Conservation (phyloP, 1,140 invertebrate genomes). For the Hyphantria cunea region DNA sequence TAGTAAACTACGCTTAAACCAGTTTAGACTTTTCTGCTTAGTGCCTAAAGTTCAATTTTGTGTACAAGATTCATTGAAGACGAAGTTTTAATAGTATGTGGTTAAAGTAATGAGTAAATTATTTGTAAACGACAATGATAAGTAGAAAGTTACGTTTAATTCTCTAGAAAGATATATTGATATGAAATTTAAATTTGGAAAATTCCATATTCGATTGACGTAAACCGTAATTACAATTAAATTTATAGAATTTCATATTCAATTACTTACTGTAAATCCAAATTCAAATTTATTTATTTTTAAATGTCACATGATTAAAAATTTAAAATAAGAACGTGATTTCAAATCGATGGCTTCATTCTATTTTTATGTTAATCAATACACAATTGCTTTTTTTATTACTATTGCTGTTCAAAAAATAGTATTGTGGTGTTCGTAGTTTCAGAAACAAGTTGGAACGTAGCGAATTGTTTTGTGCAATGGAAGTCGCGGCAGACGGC, state of each 20-base stretch:
- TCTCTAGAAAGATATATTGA: neutral
- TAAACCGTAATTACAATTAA: too few relatives aligned
- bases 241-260: neutral
- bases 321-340: too few relatives aligned
- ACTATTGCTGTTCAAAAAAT: neutral
- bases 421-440: conserved; percentile 1
- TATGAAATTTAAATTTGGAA: neutral
- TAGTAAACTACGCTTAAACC: neutral
- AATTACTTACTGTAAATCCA: too few relatives aligned
- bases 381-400: neutral
- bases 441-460: neutral
- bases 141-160: conserved; percentile 10
- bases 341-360: neutral
- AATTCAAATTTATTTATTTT: too few relatives aligned
- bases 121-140: conserved; percentile 26
- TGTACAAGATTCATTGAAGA: conserved; percentile 6
- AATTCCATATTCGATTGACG: too few relatives aligned
- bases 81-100: conserved; percentile 14
- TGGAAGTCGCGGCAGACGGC: conserved; percentile 34
- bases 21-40: neutral
- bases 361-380: neutral
- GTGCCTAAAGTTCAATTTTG: neutral
- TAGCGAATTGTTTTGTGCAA: conserved; percentile 28
- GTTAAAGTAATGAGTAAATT: conserved; percentile 32
- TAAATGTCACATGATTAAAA: too few relatives aligned